Evolutionary conservation across 2,113 vertebrate genomes (phyloP).

Genomic region (Pomatostomus ruficeps): DNA sequence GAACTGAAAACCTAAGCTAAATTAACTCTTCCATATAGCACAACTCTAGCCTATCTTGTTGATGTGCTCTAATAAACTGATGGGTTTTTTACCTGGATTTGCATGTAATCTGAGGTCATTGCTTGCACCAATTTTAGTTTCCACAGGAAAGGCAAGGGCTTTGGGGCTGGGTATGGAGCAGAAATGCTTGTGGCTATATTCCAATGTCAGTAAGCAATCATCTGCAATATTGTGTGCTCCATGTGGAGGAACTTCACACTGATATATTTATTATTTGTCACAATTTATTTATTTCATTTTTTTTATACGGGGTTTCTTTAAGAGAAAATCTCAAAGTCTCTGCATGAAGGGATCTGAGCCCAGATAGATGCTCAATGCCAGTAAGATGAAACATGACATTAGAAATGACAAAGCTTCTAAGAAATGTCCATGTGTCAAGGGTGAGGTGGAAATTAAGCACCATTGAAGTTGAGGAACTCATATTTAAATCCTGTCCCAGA

Average conservation of each 20-base stretch:
- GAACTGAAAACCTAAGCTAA: not conserved
- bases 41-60: not conserved
- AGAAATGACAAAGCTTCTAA: not conserved
- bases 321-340: not conserved
- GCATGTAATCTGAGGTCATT: fast-evolving
- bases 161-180: fast-evolving
- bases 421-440: not conserved
- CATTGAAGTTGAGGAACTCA: not conserved
- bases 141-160: not conserved
- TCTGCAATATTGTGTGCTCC: not conserved
- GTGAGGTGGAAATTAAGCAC: not conserved
- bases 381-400: not conserved
- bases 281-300: not conserved
- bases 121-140: not conserved
- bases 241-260: not conserved
- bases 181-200: not conserved
- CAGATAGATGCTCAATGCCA: not conserved
- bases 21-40: not conserved
- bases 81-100: not conserved
- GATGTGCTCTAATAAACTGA: not conserved
- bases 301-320: not conserved
- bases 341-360: not conserved
- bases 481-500: not conserved
- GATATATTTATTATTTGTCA: not conserved
- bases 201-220: fast-evolving